A percentile compares a stretch with the other conserved stretches of the same genome.
phyloP scores from a whole-genome alignment of 2,797 vertebrate species.

The Uromys caudimaculatus region DNA sequence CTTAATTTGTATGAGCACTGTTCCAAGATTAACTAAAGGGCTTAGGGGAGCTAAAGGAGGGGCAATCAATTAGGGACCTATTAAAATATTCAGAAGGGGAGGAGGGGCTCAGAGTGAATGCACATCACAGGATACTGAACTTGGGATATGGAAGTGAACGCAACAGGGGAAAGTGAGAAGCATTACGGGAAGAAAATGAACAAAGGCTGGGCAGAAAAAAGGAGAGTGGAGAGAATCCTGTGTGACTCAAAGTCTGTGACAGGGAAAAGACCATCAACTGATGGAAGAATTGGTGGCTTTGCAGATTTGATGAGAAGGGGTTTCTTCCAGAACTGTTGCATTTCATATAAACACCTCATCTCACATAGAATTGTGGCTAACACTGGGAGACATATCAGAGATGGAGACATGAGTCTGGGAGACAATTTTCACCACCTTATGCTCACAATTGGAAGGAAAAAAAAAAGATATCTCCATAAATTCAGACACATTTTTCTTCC shows the following conservation, averaged over 20 bases:
- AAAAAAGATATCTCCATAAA: slow-evolving; percentile 11
- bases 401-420: background rate
- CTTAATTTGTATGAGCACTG: slow-evolving; percentile 70
- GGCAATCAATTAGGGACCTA: slow-evolving; percentile 71
- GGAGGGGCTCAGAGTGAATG: background rate
- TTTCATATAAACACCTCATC: background rate
- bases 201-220: background rate
- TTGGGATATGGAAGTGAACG: background rate
- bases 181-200: background rate
- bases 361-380: background rate
- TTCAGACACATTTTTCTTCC: slow-evolving; percentile 33
- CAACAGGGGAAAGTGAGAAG: background rate
- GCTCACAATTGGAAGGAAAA: background rate
- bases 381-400: background rate
- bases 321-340: background rate
- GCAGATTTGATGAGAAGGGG: background rate
- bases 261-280: background rate
- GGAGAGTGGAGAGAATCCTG: background rate
- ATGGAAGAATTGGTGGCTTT: background rate
- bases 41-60: slow-evolving; percentile 22
- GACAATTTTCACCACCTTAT: background rate
- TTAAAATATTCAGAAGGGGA: slow-evolving; percentile 55
- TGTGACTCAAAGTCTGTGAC: background rate
- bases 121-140: background rate
- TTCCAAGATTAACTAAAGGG: slow-evolving; percentile 73